Percentiles rank a stretch among this genome's conserved stretches.
Conservation (phyloP, 2,888 invertebrate genomes). For the Pyrocoelia pectoralis region DNA sequence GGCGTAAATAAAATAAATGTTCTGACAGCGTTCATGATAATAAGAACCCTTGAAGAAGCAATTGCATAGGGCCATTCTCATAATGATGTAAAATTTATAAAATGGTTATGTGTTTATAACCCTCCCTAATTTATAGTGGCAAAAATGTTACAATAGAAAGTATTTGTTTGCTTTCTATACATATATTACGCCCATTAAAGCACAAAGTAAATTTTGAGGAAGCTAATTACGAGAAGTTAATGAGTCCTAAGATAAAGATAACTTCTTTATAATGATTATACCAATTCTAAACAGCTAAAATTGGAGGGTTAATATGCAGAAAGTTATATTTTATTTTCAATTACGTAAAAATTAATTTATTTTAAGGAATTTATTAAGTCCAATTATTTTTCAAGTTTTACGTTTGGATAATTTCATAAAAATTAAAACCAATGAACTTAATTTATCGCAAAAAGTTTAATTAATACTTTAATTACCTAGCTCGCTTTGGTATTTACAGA, state of each 20-base stretch:
- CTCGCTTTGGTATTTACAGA: too few relatives aligned
- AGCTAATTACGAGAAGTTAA: slow-evolving; percentile 7
- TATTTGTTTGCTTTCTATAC: slow-evolving; percentile 3
- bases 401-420: slow-evolving; percentile 4
- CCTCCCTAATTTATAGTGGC: slow-evolving; percentile 15
- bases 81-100: slow-evolving; percentile 26
- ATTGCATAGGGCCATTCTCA: slow-evolving; percentile 24
- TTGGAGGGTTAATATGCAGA: neutral
- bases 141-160: neutral
- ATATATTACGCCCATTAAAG: slow-evolving; percentile 1
- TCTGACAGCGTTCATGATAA: slow-evolving; percentile 19
- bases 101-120: slow-evolving; percentile 21
- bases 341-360: slow-evolving; percentile 7
- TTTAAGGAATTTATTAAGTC: neutral
- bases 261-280: slow-evolving; percentile 5
- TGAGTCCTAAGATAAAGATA: slow-evolving; percentile 6
- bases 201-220: neutral
- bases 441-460: neutral
- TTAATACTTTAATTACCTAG: too few relatives aligned
- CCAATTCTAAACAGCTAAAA: neutral
- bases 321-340: slow-evolving; percentile 8
- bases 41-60: slow-evolving; percentile 22
- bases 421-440: neutral
- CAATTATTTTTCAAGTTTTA: neutral
- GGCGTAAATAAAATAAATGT: slow-evolving; percentile 27